A percentile compares a stretch with the other conserved stretches of the same genome.
phyloP scores from a whole-genome alignment of 2,113 vertebrate genomes.

The Varanus salvator region DNA sequence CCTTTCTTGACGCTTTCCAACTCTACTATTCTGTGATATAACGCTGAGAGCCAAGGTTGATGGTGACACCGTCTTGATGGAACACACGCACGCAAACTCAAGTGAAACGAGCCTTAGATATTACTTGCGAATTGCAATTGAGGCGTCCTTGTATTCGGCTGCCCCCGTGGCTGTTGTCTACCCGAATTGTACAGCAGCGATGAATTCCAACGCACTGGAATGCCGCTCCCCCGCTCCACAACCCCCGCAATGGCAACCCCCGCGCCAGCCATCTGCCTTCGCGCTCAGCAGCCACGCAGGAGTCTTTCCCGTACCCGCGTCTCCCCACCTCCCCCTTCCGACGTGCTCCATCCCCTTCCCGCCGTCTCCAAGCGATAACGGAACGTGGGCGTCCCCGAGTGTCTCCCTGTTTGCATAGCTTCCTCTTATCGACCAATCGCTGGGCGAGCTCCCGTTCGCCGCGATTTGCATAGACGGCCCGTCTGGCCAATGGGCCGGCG shows the following conservation, averaged over 20 bases:
- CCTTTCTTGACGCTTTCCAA: too few species aligned
- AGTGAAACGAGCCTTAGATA: neutral
- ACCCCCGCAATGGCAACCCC: neutral
- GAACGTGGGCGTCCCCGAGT: slow-evolving; percentile 52
- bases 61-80: neutral
- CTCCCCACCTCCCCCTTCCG: neutral
- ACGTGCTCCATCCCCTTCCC: neutral
- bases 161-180: too few species aligned
- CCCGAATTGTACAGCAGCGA: neutral
- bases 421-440: slow-evolving; percentile 26
- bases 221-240: neutral
- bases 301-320: neutral
- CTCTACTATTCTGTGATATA: too few species aligned
- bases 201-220: neutral
- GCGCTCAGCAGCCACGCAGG: too few species aligned
- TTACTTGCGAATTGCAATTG: neutral
- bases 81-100: neutral
- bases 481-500: slow-evolving; percentile 69
- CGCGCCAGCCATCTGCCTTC: too few species aligned
- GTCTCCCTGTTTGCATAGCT: slow-evolving; percentile 21
- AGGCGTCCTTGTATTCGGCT: neutral
- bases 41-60: too few species aligned
- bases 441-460: rapidly evolving
- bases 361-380: slow-evolving; percentile 58
- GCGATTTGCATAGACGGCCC: slow-evolving; percentile 66